phyloP scores from a whole-genome alignment of 2,888 invertebrate species.

The Tenthredo distinguenda region DNA sequence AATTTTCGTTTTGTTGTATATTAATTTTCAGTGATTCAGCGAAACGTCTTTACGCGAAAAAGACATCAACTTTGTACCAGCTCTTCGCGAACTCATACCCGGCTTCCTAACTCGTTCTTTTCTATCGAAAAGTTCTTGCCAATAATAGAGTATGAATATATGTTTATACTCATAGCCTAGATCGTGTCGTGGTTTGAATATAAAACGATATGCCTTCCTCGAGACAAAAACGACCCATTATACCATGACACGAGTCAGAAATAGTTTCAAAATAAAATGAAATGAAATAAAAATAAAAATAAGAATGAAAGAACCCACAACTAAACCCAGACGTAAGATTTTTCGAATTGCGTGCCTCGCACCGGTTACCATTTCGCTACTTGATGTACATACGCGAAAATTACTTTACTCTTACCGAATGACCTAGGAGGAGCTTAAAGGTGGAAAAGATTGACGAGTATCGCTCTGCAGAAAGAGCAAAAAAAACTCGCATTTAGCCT shows the following conservation, averaged over 20 bases:
- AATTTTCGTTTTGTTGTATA: neutral
- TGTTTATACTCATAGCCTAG: neutral
- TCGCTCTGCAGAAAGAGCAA: neutral
- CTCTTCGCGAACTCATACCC: neutral
- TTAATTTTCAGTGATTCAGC: neutral
- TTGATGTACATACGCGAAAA: neutral
- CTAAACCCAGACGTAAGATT: neutral
- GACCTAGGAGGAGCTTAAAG: neutral
- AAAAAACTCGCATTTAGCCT: conserved; percentile 23
- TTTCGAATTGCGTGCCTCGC: neutral
- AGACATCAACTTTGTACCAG: neutral
- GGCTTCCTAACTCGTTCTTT: neutral
- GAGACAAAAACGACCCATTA: neutral
- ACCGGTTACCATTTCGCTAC: neutral
- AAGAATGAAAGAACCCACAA: neutral
- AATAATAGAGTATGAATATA: neutral
- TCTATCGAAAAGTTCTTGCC: neutral
- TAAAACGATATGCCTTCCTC: neutral
- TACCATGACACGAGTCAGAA: neutral
- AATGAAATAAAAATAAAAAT: neutral
- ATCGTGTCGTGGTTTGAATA: neutral
- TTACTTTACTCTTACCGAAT: neutral
- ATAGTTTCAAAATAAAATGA: neutral
- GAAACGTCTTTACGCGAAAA: neutral
- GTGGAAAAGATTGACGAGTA: neutral